phyloP scores from a whole-genome alignment of 2,888 invertebrate species.

The Synanthedon myopaeformis region DNA sequence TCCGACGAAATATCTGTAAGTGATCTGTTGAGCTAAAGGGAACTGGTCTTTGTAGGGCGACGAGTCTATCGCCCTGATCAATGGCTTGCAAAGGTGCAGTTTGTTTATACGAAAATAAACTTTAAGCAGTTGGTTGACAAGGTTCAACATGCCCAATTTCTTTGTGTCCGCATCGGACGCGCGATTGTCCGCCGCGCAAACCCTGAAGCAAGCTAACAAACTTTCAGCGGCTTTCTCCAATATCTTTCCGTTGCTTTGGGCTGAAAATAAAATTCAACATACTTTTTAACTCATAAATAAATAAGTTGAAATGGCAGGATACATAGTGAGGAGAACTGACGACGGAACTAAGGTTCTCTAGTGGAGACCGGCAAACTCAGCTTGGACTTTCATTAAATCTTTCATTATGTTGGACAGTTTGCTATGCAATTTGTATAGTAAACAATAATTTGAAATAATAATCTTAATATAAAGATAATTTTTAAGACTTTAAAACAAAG shows the following conservation, averaged over 20 bases:
- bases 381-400: no score
- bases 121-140: slow-evolving; percentile 97
- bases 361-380: no score
- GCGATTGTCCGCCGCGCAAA: slow-evolving; percentile 94
- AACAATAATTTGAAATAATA: no score
- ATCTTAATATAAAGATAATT: no score
- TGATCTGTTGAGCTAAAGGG: slow-evolving; percentile 92
- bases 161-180: slow-evolving; percentile 93
- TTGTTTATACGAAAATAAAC: slow-evolving; percentile 92
- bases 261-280: slow-evolving; percentile 25
- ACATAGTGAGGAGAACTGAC: no score
- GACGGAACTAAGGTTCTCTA: no score
- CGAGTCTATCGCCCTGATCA: slow-evolving; percentile 96
- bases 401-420: no score
- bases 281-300: background rate
- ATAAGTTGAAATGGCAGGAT: background rate
- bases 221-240: slow-evolving; percentile 95
- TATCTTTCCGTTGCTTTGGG: slow-evolving; percentile 73
- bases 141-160: slow-evolving; percentile 93
- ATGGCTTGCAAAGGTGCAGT: slow-evolving; percentile 89
- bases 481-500: no score
- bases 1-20: slow-evolving; percentile 97
- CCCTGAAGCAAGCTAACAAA: slow-evolving; percentile 92
- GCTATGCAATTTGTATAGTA: no score
- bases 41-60: slow-evolving; percentile 91